Base-by-base conservation (phyloP, 2,797 vertebrate genomes). In the Pachyuromys duprasi region DNA sequence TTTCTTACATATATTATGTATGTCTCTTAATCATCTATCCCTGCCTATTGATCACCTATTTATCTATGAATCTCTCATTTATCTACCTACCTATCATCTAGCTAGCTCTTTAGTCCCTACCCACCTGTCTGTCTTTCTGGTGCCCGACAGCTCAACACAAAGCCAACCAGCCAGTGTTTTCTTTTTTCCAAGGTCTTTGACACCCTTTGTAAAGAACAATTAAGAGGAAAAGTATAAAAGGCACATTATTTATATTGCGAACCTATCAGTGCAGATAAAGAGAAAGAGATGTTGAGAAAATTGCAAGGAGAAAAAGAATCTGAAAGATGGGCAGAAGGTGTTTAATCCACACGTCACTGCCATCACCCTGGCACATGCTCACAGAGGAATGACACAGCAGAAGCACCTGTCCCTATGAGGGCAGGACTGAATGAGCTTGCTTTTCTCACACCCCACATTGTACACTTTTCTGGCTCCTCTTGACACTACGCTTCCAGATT, bases 391-490 rank as follows among this genome's bases (percentile, higher is more conserved):
- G 0, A 18, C 0, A 12, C 1, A 17, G 36, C 3, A 12, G 45
- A 65, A 49, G 14, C 0, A 0, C 9, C 86, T 36, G 22, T 15
- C 1, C 5, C 4, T 3, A 0, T 0, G 1, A 20, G 0, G 1
- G 8, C 36, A 15, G 11, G 12, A 1, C 5, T 0, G 14, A 2
- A 31, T 22, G 13, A 62, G 7, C 0, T 31, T 20, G 53, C 67
- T 24, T 42, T 3, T 36, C 8, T 7, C 26, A 55, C 0, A 39
- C 13, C 0, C 11, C 13, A 3, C 3, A 6, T 70, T 4, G 0
- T 1, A 49, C 42, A 63, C 2, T 9, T 49, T 28, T 15, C 1
- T 2, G 5, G 1, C 6, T 13, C 2, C 0, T 22, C 75, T 33
- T 26, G 15, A 42, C 3, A 20, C 62, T 14, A 11, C 57, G 20